These are phyloP conservation scores for Hyaena hyaena DNA, from an alignment of 2,113 vertebrate genomes.

Conservation along the genomic window DNA sequence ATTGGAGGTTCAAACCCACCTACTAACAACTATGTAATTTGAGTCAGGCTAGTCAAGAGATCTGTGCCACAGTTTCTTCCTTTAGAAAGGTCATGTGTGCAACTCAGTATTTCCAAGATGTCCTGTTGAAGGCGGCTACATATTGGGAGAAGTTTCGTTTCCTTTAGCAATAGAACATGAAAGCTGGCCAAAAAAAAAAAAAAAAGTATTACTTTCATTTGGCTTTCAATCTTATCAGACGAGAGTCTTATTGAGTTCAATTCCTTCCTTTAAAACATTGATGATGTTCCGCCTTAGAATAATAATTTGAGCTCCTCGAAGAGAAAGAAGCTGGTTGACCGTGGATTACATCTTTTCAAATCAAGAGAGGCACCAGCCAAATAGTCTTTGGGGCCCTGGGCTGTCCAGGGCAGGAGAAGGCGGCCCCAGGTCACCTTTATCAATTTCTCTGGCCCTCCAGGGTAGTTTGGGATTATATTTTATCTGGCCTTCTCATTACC, in stretches of 20 bases:
- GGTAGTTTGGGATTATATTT: constrained; percentile 55
- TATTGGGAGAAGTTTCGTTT: not conserved
- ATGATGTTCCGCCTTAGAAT: not conserved
- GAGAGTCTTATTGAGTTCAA: not conserved
- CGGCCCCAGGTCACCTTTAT: constrained; percentile 53
- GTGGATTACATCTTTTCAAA: constrained; percentile 33
- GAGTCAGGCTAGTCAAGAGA: not conserved
- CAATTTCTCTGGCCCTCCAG: constrained; percentile 47
- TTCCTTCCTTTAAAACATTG: constrained; percentile 19
- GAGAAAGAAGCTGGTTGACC: constrained; percentile 1
- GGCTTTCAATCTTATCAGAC: not conserved
- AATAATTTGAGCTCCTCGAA: constrained; percentile 41
- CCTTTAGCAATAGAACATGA: not conserved
- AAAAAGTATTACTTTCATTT: not conserved
- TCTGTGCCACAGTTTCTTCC: not conserved
- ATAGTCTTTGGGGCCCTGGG: not conserved
- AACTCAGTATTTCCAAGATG: constrained; percentile 36
- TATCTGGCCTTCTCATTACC: constrained; percentile 69
- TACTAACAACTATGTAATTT: not conserved
- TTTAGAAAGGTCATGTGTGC: not conserved
- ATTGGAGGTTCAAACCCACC: not conserved
- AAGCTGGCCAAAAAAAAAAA: not conserved
- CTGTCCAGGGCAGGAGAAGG: constrained; percentile 1
- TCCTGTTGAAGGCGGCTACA: not conserved
- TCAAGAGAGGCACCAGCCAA: not conserved